phyloP scores from a whole-genome alignment of 2,888 invertebrate genomes.

The Cheilosia grossa region DNA sequence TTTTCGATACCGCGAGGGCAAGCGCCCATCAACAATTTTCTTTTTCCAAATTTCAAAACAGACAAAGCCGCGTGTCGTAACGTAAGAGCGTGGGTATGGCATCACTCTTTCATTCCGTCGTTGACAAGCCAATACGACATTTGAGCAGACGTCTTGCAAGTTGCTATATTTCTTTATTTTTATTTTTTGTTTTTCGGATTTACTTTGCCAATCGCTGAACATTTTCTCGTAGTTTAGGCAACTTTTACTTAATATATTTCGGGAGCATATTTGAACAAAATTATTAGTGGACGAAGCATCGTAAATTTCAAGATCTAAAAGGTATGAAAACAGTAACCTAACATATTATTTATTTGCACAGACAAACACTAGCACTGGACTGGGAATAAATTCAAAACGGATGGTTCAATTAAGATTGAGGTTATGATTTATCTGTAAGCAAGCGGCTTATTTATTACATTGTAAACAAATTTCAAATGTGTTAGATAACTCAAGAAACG shows the following conservation, averaged over 20 bases:
- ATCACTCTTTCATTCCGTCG: conserved; percentile 31
- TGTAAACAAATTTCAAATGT: conserved; percentile 40
- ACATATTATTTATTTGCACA: neutral
- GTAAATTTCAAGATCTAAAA: neutral
- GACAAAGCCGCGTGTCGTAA: neutral
- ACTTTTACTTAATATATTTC: neutral
- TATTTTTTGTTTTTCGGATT: conserved; percentile 40
- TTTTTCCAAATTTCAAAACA: neutral
- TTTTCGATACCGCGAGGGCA: too few relatives aligned
- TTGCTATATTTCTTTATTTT: conserved; percentile 14
- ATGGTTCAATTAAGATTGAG: conserved; percentile 22
- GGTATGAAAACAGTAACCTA: conserved; percentile 2
- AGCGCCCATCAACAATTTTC: neutral
- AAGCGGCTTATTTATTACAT: conserved; percentile 38
- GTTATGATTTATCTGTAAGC: conserved; percentile 36
- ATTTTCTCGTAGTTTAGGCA: conserved; percentile 39
- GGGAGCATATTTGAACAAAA: neutral
- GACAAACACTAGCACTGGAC: neutral
- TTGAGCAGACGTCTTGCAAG: conserved; percentile 2
- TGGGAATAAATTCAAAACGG: neutral
- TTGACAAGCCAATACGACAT: conserved; percentile 32
- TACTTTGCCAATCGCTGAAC: conserved; percentile 52
- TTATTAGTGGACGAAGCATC: neutral
- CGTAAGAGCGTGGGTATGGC: conserved; percentile 23
- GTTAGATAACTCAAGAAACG: conserved; percentile 21